phyloP scores from a whole-genome alignment of 2,113 vertebrate species.

The Psettodes erumei region DNA sequence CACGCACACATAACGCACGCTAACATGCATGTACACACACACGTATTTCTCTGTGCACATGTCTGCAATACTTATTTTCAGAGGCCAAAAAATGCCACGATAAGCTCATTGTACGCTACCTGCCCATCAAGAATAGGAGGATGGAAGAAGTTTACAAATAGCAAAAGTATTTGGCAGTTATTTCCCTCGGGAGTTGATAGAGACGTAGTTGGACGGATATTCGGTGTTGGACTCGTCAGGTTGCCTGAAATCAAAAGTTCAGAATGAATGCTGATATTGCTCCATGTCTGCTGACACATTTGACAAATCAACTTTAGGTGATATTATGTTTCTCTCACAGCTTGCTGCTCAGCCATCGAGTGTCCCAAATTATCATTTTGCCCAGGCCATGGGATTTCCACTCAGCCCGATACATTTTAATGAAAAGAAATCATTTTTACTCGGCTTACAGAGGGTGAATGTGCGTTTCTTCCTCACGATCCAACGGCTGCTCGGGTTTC shows the following conservation, averaged over 20 bases:
- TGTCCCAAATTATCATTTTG: neutral
- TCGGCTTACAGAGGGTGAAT: too few relatives aligned
- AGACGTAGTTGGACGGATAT: neutral
- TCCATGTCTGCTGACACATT: neutral
- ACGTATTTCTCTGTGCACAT: neutral
- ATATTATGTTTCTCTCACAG: neutral
- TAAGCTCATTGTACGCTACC: too few relatives aligned
- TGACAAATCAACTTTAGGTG: neutral
- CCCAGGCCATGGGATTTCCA: too few relatives aligned
- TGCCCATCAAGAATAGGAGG: neutral
- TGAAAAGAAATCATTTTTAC: too few relatives aligned
- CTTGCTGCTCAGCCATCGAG: neutral
- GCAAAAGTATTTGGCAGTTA: neutral
- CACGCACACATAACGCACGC: neutral
- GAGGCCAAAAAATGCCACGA: too few relatives aligned
- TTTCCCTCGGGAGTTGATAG: neutral
- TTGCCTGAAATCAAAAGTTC: neutral
- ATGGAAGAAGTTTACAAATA: neutral
- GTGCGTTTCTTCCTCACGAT: neutral
- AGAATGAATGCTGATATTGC: neutral
- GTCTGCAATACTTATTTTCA: too few relatives aligned
- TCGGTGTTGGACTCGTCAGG: too few relatives aligned
- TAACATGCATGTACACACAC: too few relatives aligned
- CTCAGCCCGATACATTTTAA: neutral
- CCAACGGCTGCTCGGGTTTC: conserved; percentile 22